Evolutionary conservation across 2,113 vertebrate species (phyloP).

Genomic region (Cyanoderma ruficeps): DNA sequence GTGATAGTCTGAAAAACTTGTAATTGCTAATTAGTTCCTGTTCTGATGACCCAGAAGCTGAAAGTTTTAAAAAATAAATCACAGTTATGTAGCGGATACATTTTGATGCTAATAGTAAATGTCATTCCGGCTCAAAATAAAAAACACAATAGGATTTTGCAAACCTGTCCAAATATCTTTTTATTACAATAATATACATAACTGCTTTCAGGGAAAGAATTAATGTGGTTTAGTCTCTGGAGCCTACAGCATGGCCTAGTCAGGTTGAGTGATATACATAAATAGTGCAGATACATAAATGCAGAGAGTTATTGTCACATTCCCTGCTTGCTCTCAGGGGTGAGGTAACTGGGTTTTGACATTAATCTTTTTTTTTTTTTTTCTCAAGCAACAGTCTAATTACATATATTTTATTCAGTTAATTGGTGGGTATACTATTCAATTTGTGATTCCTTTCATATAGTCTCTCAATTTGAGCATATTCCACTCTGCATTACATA

Average conservation of each 20-base stretch:
- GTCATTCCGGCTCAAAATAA: conserved; percentile 1
- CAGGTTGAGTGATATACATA: not conserved
- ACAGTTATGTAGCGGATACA: not conserved
- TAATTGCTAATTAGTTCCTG: conserved; percentile 39
- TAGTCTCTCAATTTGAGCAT: conserved; percentile 23
- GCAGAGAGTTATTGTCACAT: not conserved
- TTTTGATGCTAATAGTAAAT: conserved; percentile 25
- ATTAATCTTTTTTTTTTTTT: conserved; percentile 1
- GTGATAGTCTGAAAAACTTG: not conserved
- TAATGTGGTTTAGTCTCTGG: conserved; percentile 20
- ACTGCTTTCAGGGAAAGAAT: conserved; percentile 19
- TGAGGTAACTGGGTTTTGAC: conserved; percentile 20
- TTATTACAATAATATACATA: conserved; percentile 25
- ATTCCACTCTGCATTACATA: conserved; percentile 13
- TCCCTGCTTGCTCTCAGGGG: conserved; percentile 46
- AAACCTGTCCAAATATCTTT: conserved; percentile 30
- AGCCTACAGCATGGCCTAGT: conserved; percentile 39
- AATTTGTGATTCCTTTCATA: conserved; percentile 20
- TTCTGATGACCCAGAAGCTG: conserved; percentile 44
- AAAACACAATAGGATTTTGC: conserved; percentile 31
- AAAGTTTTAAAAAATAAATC: conserved; percentile 13
- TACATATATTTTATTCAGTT: conserved; percentile 46
- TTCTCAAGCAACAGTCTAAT: not conserved
- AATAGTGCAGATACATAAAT: conserved; percentile 15
- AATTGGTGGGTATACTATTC: conserved; percentile 35